phyloP scores from a whole-genome alignment of 2,888 invertebrate genomes.

The Caenorhabditis parvicauda region DNA sequence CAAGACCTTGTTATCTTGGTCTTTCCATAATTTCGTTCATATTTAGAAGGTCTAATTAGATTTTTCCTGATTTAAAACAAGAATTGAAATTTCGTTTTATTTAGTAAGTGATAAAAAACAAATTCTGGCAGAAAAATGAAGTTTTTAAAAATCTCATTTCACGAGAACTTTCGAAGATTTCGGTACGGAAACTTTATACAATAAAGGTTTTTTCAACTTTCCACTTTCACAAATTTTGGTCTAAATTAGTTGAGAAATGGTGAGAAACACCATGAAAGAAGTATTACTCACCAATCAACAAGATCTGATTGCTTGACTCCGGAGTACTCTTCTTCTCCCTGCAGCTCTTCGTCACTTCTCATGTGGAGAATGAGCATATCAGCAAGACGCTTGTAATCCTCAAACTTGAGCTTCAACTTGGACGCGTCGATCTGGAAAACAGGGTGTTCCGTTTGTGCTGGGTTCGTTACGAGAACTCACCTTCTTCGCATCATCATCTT shows the following conservation, averaged over 20 bases:
- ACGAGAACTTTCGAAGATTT: neutral
- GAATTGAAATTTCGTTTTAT: too few species aligned
- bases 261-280: neutral
- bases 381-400: constrained; percentile 87
- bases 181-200: constrained; percentile 3
- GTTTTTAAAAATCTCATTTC: too few species aligned
- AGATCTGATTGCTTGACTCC: constrained; percentile 69
- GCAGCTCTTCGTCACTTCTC: constrained; percentile 75
- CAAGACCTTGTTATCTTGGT: too few species aligned
- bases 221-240: neutral
- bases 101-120: too few species aligned
- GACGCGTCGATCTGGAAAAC: constrained; percentile 34
- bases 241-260: too few species aligned
- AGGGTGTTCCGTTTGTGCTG: neutral
- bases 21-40: too few species aligned
- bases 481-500: constrained; percentile 22
- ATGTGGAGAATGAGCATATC: constrained; percentile 87
- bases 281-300: constrained; percentile 76
- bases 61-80: too few species aligned
- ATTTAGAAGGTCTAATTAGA: too few species aligned
- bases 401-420: constrained; percentile 74
- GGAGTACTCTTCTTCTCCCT: constrained; percentile 49
- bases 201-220: neutral
- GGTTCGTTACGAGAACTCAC: neutral
- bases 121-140: too few species aligned